Conservation (phyloP, 2,888 invertebrate species). For the Trachelus tabidus region DNA sequence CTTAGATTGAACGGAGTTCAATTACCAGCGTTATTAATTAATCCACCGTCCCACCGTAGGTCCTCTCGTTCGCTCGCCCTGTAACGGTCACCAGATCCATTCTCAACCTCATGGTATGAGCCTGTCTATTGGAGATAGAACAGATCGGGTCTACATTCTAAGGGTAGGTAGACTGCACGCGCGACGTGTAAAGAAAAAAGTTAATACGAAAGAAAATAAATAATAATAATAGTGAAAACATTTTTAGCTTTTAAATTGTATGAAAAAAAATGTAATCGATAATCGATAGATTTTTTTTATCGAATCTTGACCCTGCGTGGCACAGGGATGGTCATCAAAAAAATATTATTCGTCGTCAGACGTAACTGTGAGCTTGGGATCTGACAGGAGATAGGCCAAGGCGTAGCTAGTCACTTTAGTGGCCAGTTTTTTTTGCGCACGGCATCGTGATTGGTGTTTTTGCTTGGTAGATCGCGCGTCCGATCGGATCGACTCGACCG, state of each 20-base stretch:
- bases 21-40: conserved; percentile 62
- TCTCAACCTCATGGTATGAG: conserved; percentile 24
- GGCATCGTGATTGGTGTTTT: conserved; percentile 54
- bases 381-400: conserved; percentile 1
- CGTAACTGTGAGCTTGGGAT: no score
- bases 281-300: no score
- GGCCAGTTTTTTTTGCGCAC: conserved; percentile 45
- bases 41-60: conserved; percentile 41
- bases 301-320: no score
- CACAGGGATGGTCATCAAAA: no score
- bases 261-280: no score
- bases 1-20: conserved; percentile 61
- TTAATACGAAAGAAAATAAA: background rate
- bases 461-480: conserved; percentile 41
- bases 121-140: conserved; percentile 13
- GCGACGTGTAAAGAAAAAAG: conserved; percentile 6
- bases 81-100: conserved; percentile 13
- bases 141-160: background rate
- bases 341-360: no score
- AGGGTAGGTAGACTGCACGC: background rate
- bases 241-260: no score
- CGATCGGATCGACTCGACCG: conserved; percentile 40
- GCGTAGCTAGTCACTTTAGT: conserved; percentile 37
- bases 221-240: no score
- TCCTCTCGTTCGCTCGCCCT: conserved; percentile 21